Base-by-base conservation (phyloP, 2,797 vertebrate species). In the Triplophysa yarkandensis region DNA sequence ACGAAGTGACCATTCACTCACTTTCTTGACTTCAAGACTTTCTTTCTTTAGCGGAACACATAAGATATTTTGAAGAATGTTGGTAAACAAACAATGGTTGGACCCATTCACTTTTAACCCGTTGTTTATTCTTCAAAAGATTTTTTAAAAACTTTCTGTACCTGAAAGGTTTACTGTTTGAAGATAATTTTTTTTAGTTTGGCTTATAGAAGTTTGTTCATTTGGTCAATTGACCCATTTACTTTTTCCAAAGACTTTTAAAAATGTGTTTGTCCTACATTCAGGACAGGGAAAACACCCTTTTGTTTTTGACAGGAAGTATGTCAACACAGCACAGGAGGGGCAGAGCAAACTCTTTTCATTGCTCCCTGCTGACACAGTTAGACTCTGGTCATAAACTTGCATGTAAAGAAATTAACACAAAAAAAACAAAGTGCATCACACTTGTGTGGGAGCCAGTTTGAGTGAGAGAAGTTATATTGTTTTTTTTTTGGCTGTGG, bases 251-350 rank as follows among this genome's bases (percentile, higher is more conserved):
- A 64, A 25, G 58, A 58, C 71, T 69, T 36, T 62, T 54, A 52
- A 7, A 21, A n/a, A 55, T 63, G 27, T 16, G 10, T 27, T 14
- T 77, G 75, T 32, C 66, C 71, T 48, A 77, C 43, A 67, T 81
- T 61, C 65, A 48, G 48, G 60, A 60, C 52, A 30, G 17, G 36
- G 34, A 32, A n/a, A 74, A 25, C 44, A 23, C 61, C 65, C 61
- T 75, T 66, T 80, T 39, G 75, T 69, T 9, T 66, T 36, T 54
- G 58, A 54, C 63, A 54, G 57, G 70, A 76, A 57, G 25, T 74
- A 30, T 67, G 63, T 62, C 44, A 60, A 39, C 67, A 25, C 36
- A 21, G 16, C 61, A 27, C 25, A 54, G 32, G 19, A 76, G 57
- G 32, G 25, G 43, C 48, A 28, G 66, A 17, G 14, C 34, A 28